Conservation (phyloP, 2,113 vertebrate species). For the Cyanoderma ruficeps region DNA sequence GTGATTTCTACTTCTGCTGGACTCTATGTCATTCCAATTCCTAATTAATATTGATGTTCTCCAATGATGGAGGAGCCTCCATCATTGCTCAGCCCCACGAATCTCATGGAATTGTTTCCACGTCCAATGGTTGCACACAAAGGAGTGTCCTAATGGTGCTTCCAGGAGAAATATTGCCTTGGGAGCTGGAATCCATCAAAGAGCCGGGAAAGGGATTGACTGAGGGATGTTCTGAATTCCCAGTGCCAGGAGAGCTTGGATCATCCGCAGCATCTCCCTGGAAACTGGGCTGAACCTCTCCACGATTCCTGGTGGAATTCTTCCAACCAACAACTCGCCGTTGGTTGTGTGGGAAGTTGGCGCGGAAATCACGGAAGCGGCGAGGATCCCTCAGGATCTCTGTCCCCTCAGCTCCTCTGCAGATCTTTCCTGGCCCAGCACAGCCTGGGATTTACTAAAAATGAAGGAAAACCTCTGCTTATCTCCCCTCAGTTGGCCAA, state of each 20-base stretch:
- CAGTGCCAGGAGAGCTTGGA: background rate
- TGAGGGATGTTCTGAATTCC: background rate
- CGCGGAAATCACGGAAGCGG: background rate
- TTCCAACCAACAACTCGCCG: rapidly evolving
- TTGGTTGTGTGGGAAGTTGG: background rate
- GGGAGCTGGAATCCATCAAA: background rate
- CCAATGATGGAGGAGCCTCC: background rate
- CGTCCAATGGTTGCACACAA: background rate
- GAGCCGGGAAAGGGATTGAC: background rate
- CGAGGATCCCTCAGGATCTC: background rate
- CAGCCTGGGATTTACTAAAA: background rate
- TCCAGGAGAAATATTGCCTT: background rate
- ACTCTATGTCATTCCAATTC: background rate
- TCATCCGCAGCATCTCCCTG: background rate
- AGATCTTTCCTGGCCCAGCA: background rate
- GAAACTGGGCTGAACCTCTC: background rate
- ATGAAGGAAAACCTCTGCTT: background rate
- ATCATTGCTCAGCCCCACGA: background rate
- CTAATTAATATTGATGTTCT: background rate
- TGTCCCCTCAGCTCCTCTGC: background rate
- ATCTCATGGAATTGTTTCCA: background rate
- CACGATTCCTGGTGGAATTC: background rate
- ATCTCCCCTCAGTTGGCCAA: background rate
- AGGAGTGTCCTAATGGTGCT: background rate
- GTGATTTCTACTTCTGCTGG: background rate